Percentiles rank a stretch among this genome's conserved stretches.
phyloP scores from a whole-genome alignment of 2,888 invertebrate genomes.

The Tetheella fluctuosa region DNA sequence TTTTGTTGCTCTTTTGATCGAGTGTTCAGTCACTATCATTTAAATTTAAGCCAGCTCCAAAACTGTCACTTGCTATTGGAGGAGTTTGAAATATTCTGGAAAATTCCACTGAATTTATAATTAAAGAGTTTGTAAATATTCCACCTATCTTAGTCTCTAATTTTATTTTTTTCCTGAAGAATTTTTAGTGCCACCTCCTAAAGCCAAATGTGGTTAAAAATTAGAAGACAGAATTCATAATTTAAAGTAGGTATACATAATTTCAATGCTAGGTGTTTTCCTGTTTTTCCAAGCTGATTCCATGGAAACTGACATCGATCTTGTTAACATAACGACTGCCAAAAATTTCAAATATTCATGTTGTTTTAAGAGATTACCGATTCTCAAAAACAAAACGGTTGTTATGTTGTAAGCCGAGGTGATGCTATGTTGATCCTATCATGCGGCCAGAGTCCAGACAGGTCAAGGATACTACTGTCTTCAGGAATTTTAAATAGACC shows the following conservation, averaged over 20 bases:
- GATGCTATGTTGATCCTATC: slow-evolving; percentile 9
- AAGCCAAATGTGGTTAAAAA: neutral
- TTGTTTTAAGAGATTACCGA: slow-evolving; percentile 12
- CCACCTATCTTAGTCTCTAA: too few species aligned
- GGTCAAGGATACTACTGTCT: slow-evolving; percentile 11
- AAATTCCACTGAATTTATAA: too few species aligned
- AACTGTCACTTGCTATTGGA: too few species aligned
- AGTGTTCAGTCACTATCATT: too few species aligned
- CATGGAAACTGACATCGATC: slow-evolving; percentile 31
- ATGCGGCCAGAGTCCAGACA: slow-evolving; percentile 1
- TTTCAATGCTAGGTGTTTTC: slow-evolving; percentile 33
- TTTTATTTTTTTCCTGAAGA: too few species aligned
- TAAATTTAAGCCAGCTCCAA: too few species aligned
- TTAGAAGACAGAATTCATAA: neutral
- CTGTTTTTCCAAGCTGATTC: slow-evolving; percentile 35
- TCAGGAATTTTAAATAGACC: slow-evolving; percentile 13
- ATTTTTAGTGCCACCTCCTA: neutral
- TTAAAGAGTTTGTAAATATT: too few species aligned
- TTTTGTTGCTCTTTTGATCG: too few species aligned
- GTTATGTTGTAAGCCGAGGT: neutral
- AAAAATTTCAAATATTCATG: slow-evolving; percentile 31
- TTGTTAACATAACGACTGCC: slow-evolving; percentile 43
- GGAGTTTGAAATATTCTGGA: too few species aligned
- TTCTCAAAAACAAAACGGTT: slow-evolving; percentile 9
- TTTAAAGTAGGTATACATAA: neutral